These are phyloP conservation scores for Trachymyrmex cornetzi DNA, from an alignment of 1,140 invertebrate genomes.

Conservation along the genomic window DNA sequence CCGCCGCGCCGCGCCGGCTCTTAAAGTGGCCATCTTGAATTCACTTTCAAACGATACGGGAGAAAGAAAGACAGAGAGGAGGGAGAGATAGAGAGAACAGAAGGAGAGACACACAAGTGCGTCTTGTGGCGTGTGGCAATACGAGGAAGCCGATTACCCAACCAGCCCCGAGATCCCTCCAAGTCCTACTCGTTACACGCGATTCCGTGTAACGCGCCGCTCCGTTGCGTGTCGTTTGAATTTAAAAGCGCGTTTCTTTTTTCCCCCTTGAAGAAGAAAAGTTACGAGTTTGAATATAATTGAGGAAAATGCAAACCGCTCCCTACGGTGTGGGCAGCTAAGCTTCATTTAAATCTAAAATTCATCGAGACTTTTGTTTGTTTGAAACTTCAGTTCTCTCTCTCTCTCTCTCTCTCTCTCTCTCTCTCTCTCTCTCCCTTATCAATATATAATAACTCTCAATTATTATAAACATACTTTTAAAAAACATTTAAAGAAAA, in stretches of 20 bases:
- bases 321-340: background rate
- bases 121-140: conserved; percentile 80
- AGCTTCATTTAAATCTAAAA: conserved; percentile 5
- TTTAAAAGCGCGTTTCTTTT: conserved; percentile 24
- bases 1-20: conserved; percentile 46
- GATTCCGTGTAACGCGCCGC: conserved; percentile 60
- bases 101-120: conserved; percentile 59
- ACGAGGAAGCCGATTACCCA: conserved; percentile 85
- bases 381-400: background rate
- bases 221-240: conserved; percentile 28
- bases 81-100: background rate
- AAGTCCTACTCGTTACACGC: conserved; percentile 63
- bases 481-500: too few relatives aligned
- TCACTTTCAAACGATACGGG: conserved; percentile 80
- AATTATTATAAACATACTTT: too few relatives aligned
- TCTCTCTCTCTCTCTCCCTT: background rate
- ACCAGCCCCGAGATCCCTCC: conserved; percentile 75
- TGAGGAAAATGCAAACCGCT: conserved; percentile 20
- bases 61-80: background rate
- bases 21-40: conserved; percentile 83
- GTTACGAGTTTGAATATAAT: conserved; percentile 7
- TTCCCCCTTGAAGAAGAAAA: background rate
- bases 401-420: background rate
- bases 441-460: too few relatives aligned
- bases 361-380: background rate